Base-by-base conservation (phyloP, 2,113 vertebrate genomes). In the Onychostruthus taczanowskii region DNA sequence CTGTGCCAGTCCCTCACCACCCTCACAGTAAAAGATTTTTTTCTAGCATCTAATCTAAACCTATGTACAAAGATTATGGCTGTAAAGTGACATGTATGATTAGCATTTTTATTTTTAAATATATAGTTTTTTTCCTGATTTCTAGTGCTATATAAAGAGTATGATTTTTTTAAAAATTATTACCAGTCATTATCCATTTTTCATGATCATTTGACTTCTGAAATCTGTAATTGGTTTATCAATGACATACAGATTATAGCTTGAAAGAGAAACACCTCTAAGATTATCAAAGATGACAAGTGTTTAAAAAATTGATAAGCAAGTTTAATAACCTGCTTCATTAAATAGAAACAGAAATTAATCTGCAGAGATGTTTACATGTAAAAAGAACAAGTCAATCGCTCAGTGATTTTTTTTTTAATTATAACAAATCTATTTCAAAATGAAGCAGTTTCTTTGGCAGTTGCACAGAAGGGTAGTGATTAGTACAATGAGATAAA, bases 301-400 rank as follows among this genome's bases (percentile, higher is more conserved):
- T 96, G 92, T 96, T 98, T 97, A 97, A 98, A 98, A 98, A 97
- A 98, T 95, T 97, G 95, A 97, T 97, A 96, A 97, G 90, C 87
- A 88, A 96, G 72, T 97, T 97, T 96, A 95, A 97, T 97, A 98
- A 98, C 92, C 89, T 97, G 95, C 96, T 96, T 98, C 97, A 97
- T 98, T 97, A 98, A 96, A 87, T 95, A 96, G 89, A 87, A 96
- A 84, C 91, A 95, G 87, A 97, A 98, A 97, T 95, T 98, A 97
- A 98, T 97, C 95, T 96, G 75, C 67, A 82, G 93, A 97, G 95
- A 96, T 69, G 27, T 96, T 98, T 97, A 96, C 69, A 91, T 94
- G 63, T 89, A 74, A 96, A 97, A 97, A 84, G n/a, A 89, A 58
- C 68, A 94, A 93, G 76, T 95, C 92, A 95, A 35, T 96, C 96